Base-by-base conservation (phyloP, 53 echinoderm and acorn worm genomes). In the Paelopatides confundens region DNA sequence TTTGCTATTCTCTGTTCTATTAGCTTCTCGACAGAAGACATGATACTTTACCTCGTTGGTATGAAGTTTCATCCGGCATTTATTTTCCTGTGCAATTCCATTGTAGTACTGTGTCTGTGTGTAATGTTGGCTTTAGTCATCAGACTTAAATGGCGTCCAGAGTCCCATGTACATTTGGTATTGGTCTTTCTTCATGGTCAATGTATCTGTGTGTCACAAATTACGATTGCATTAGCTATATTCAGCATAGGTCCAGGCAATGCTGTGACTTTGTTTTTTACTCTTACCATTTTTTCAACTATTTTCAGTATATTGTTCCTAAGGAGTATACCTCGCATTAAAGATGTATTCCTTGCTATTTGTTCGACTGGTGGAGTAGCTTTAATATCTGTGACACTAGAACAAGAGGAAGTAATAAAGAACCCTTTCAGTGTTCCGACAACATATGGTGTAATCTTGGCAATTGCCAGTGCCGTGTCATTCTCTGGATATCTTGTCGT, bases 231-330 rank as follows among this genome's bases (percentile, higher is more conserved):
- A 28, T n/a, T 30, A 17, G 49, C 79, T 9, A 79, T 79, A 27
- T 79, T 79, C 33, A 79, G 33, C 31, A 79, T 79, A 13, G 79
- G 79, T 15, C 79, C 53, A 2, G 52, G 79, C 12, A 79, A 79
- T 21, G 53, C 53, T 15, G 31, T 52, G 24, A 53, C 79, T 3
- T 21, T 79, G 32, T 17, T 28, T 46, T 79, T 52, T 24, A 79
- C 79, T 5, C 28, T 79, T 52, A 46, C 79, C 6, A 34, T 53
- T 32, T 79, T 52, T 17, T 79, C 79, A 3, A 53, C 33, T 33
- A 12, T 79, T 21, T 21, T 79, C 29, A 51, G 51, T 30, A 33
- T 52, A 1, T 3, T 54, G 8, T 30, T 79, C 17, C 33, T 79
- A 9, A 31, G 79, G 28, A 51, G 79, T 30, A 27, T 21, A 3